Percentiles rank a stretch among this genome's conserved stretches.
Conservation (phyloP, 2,888 invertebrate genomes). For the Hirtodrosophila confusa region DNA sequence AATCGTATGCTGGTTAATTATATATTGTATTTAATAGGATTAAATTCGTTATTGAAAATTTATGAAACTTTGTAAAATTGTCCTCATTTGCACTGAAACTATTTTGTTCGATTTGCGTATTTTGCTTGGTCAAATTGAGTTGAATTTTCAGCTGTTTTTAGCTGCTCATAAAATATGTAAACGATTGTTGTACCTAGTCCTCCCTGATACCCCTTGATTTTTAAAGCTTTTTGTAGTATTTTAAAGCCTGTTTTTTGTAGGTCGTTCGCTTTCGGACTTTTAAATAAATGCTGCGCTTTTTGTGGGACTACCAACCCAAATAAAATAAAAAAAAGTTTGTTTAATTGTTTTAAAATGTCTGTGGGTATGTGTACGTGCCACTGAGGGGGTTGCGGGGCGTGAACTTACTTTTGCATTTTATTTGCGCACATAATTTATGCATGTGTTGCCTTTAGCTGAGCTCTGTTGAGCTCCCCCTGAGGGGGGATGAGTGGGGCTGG, state of each 20-base stretch:
- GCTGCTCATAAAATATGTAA: constrained; percentile 54
- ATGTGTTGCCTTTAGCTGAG: constrained; percentile 40
- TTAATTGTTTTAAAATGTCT: constrained; percentile 71
- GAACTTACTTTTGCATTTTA: constrained; percentile 37
- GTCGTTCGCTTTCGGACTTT: constrained; percentile 19
- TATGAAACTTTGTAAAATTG: constrained; percentile 23
- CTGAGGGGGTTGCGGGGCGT: constrained; percentile 3
- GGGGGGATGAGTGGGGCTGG: neutral
- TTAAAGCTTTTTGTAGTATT: constrained; percentile 16
- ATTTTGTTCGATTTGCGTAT: constrained; percentile 29
- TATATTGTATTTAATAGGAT: constrained; percentile 22
- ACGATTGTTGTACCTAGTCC: constrained; percentile 15
- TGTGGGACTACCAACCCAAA: constrained; percentile 18
- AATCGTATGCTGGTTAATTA: too few species aligned
- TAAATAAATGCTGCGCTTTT: constrained; percentile 57
- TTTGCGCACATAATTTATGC: constrained; percentile 58
- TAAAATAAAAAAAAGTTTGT: constrained; percentile 39
- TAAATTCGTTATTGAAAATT: constrained; percentile 27
- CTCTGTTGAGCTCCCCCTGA: constrained; percentile 11
- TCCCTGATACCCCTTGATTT: neutral
- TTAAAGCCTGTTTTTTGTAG: constrained; percentile 21
- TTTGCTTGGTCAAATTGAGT: constrained; percentile 49
- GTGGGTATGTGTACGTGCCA: constrained; percentile 13
- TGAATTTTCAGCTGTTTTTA: constrained; percentile 30
- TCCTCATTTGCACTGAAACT: constrained; percentile 7